Evolutionary conservation across 2,888 invertebrate genomes (phyloP).

Genomic region (Drosophila rubida): DNA sequence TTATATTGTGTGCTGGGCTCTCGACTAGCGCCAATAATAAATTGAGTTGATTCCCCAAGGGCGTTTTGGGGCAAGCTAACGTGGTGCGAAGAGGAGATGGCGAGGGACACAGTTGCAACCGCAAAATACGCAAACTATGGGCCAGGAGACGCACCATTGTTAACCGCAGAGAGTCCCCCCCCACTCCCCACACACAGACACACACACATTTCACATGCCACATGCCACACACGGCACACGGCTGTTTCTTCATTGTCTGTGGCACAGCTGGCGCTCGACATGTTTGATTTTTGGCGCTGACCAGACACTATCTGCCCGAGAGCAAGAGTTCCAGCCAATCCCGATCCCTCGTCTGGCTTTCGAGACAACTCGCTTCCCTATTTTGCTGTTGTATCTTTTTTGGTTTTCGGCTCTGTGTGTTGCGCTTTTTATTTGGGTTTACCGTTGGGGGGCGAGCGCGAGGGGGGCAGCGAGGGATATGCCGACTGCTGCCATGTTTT

Average conservation of each 20-base stretch:
- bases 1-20: slow-evolving; percentile 21
- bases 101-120: slow-evolving; percentile 64
- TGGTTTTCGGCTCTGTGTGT: slow-evolving; percentile 27
- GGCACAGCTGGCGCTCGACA: slow-evolving; percentile 63
- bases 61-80: slow-evolving; percentile 9
- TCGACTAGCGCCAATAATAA: slow-evolving; percentile 72
- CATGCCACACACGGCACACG: slow-evolving; percentile 11
- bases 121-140: slow-evolving; percentile 68
- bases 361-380: slow-evolving; percentile 21
- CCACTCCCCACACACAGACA: slow-evolving; percentile 12
- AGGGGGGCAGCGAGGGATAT: neutral
- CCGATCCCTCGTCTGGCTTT: slow-evolving; percentile 57
- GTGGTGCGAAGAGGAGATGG: neutral
- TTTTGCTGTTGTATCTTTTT: no score
- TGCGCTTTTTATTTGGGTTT: slow-evolving; percentile 29
- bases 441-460: no score
- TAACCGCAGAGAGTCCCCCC: slow-evolving; percentile 60
- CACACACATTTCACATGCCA: slow-evolving; percentile 30
- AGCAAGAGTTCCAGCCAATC: slow-evolving; percentile 1
- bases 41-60: slow-evolving; percentile 76
- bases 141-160: slow-evolving; percentile 65
- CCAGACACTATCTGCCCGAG: slow-evolving; percentile 47
- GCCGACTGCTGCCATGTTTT: slow-evolving; percentile 70
- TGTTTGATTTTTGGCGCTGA: slow-evolving; percentile 66
- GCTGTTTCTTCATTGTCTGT: slow-evolving; percentile 56